Evolutionary conservation across 2,797 vertebrate species (phyloP), one percentile per base, ranked within the genome.

Genomic region (Remorina albescens): DNA sequence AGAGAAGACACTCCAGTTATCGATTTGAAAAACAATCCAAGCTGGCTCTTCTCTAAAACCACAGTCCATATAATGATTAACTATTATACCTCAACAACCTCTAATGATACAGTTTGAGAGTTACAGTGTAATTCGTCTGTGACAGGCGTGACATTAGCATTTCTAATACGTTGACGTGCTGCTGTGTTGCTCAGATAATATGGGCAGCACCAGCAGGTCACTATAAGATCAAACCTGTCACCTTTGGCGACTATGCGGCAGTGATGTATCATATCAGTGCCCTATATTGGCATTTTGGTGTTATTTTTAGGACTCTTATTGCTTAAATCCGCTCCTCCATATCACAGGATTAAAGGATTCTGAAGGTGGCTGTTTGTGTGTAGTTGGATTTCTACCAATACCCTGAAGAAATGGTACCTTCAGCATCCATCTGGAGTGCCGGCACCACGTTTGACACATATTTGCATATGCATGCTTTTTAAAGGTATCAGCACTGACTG

Each of bases 311-410:
- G 72, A 76, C 71, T 77, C 68, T 69, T 70, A 56, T 86, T 88
- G 66, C 80, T 70, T 71, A 84, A 89, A 89, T 83, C 85, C 86
- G 71, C 30, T 80, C 79, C 56, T 85, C 85, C 82, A 81, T 88
- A 77, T 90, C 88, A 88, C 41, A 64, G 81, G 87, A 91, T 91
- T 90, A 91, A 85, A 87, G 68, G 74, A 85, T 84, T 88, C 74
- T 62, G 79, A 63, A 77, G 57, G 74, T 87, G 80, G 70, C 50
- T 65, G 62, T 62, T 64, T 71, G 54, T 56, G 70, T 65, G 68
- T 64, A 55, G 74, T 30, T 73, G 83, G 70, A 86, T 82, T 85
- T 83, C 46, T 73, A 71, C 87, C 82, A 78, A 46, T 63, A 47
- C 30, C 80, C 77, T 47, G 7, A 8, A 86, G 74, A 77, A 78